These are phyloP conservation scores for Ferdinandea cuprea DNA, from an alignment of 2,888 invertebrate genomes.

Conservation along the genomic window DNA sequence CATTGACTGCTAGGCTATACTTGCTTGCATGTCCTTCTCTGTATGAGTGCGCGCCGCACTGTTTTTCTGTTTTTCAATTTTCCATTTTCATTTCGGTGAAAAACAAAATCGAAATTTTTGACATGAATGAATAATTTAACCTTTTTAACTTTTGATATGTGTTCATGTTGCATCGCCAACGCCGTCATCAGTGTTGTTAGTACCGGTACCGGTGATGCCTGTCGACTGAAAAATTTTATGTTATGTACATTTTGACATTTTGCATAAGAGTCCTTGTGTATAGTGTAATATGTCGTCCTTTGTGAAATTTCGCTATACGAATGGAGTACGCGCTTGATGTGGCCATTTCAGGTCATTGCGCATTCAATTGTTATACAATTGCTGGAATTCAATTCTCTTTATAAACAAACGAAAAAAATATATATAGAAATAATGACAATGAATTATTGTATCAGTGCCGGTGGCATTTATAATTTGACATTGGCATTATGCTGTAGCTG, in stretches of 20 bases:
- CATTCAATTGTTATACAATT: constrained; percentile 69
- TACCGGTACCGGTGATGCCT: constrained; percentile 11
- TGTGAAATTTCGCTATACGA: constrained; percentile 40
- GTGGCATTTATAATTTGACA: not conserved
- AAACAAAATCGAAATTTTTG: constrained; percentile 71
- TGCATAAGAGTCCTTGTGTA: constrained; percentile 50
- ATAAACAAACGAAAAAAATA: constrained; percentile 13
- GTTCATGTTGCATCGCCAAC: constrained; percentile 43
- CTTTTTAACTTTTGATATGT: constrained; percentile 68
- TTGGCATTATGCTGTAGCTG: not conserved
- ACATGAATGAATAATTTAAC: constrained; percentile 73
- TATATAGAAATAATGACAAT: no score
- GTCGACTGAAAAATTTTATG: constrained; percentile 62
- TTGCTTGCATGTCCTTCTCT: no score
- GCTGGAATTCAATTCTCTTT: constrained; percentile 62
- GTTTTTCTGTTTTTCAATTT: constrained; percentile 66
- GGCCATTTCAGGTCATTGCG: constrained; percentile 63
- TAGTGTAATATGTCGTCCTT: constrained; percentile 13
- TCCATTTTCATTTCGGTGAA: constrained; percentile 67
- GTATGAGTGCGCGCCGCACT: not conserved
- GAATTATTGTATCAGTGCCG: not conserved
- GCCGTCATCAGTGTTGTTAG: not conserved
- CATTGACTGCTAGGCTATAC: no score
- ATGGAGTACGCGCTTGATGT: constrained; percentile 20
- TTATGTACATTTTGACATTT: constrained; percentile 72